These are phyloP conservation scores for Danio choprae DNA, from an alignment of 2,797 vertebrate species.

Conservation along the genomic window DNA sequence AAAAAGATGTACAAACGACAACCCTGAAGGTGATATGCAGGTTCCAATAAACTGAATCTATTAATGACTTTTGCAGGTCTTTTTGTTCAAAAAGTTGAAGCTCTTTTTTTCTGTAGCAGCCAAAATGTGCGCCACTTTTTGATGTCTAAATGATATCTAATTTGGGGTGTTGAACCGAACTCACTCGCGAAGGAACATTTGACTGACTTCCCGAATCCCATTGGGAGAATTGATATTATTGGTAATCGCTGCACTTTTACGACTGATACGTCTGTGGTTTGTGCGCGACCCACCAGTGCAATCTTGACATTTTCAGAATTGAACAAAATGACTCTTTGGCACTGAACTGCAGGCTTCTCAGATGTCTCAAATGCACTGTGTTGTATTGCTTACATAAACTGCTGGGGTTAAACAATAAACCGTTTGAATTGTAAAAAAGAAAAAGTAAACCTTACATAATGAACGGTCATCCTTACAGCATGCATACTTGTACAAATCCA, in stretches of 20 bases:
- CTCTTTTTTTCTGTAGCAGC: slow-evolving; percentile 15
- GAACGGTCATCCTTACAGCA: not conserved
- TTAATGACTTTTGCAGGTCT: slow-evolving; percentile 36
- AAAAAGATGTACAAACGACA: not conserved
- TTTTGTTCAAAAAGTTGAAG: slow-evolving; percentile 20
- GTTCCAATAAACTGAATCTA: slow-evolving; percentile 21
- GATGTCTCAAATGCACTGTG: slow-evolving; percentile 42
- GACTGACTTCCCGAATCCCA: slow-evolving; percentile 69
- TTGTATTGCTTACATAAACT: slow-evolving; percentile 38
- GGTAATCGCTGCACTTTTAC: slow-evolving; percentile 74
- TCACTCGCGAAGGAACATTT: slow-evolving; percentile 62
- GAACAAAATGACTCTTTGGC: slow-evolving; percentile 71
- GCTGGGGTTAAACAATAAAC: slow-evolving; percentile 35
- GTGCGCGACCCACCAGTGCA: slow-evolving; percentile 68
- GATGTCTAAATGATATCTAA: slow-evolving; percentile 66
- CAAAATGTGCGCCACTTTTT: slow-evolving; percentile 50
- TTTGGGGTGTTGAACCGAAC: slow-evolving; percentile 63
- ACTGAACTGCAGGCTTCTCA: slow-evolving; percentile 69
- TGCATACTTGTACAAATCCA: not conserved
- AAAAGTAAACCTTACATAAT: too few species aligned
- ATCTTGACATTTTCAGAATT: slow-evolving; percentile 67
- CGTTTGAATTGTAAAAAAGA: slow-evolving; percentile 31
- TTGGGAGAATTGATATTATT: slow-evolving; percentile 73
- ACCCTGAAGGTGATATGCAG: not conserved
- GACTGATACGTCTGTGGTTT: slow-evolving; percentile 72